Conservation (phyloP, 53 echinoderm and acorn worm species). For the Holothuria scabra region DNA sequence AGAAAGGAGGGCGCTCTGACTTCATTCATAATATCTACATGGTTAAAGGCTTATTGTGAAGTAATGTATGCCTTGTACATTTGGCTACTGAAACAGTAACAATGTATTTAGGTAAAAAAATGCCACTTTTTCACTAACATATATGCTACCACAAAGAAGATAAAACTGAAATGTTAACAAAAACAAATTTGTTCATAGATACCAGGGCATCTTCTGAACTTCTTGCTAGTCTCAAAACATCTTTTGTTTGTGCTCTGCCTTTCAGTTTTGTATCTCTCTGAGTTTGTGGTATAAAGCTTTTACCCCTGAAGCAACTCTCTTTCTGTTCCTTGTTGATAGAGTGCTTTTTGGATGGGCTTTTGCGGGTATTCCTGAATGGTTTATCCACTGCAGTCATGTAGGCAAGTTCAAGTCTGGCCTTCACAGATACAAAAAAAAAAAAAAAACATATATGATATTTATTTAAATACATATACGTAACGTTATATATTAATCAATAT, state of each 20-base stretch:
- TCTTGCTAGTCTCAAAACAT: constrained; percentile 51
- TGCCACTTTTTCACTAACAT: too few species aligned
- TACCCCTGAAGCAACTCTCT: background rate
- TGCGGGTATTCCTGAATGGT: constrained; percentile 31
- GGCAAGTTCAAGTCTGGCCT: constrained; percentile 62
- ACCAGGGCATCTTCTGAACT: constrained; percentile 62
- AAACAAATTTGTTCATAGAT: background rate
- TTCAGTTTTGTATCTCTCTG: constrained; percentile 43
- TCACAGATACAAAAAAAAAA: background rate
- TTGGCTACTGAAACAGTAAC: too few species aligned
- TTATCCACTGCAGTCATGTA: constrained; percentile 62
- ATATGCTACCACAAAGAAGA: too few species aligned
- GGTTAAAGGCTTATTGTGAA: too few species aligned
- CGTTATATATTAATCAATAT: too few species aligned
- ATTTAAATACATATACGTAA: too few species aligned
- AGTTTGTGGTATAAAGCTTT: constrained; percentile 3
- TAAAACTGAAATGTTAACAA: too few species aligned
- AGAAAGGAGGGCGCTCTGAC: too few species aligned
- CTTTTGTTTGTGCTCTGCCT: constrained; percentile 46
- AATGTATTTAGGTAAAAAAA: too few species aligned
- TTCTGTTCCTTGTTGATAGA: constrained; percentile 2
- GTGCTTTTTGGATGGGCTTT: background rate
- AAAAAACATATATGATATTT: background rate
- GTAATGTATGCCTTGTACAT: too few species aligned
- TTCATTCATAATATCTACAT: too few species aligned